Percentiles rank a stretch among this genome's conserved stretches.
Conservation (phyloP, 2,888 invertebrate genomes). For the Tipula helvola region DNA sequence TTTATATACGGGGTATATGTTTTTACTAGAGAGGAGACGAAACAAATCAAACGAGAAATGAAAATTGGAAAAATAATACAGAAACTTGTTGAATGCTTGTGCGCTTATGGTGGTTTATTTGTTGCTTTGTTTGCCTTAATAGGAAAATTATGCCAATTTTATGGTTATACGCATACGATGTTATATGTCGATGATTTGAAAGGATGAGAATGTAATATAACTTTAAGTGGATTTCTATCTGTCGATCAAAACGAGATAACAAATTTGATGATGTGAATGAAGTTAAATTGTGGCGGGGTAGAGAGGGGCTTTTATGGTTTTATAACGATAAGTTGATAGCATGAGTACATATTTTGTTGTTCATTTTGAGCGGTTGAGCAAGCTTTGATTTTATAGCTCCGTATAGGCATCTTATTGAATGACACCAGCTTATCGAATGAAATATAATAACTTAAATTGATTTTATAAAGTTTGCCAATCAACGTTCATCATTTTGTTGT, state of each 20-base stretch:
- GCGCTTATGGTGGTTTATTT: not conserved
- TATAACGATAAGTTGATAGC: not conserved
- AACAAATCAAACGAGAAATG: not conserved
- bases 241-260: not conserved
- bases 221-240: not conserved
- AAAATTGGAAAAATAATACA: not conserved
- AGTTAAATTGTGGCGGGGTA: not conserved
- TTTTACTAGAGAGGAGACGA: not conserved
- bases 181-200: not conserved
- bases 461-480: no score
- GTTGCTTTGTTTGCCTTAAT: not conserved
- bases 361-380: no score
- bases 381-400: no score
- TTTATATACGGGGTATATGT: not conserved
- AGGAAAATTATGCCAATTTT: conserved; percentile 4
- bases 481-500: no score
- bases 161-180: not conserved
- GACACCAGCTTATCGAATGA: no score
- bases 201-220: not conserved
- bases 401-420: no score
- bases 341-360: no score
- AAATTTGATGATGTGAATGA: not conserved
- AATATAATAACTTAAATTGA: no score
- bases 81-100: not conserved
- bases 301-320: not conserved